Evolutionary conservation across 2,888 invertebrate genomes (phyloP).

Genomic region (Conistra vaccinii): DNA sequence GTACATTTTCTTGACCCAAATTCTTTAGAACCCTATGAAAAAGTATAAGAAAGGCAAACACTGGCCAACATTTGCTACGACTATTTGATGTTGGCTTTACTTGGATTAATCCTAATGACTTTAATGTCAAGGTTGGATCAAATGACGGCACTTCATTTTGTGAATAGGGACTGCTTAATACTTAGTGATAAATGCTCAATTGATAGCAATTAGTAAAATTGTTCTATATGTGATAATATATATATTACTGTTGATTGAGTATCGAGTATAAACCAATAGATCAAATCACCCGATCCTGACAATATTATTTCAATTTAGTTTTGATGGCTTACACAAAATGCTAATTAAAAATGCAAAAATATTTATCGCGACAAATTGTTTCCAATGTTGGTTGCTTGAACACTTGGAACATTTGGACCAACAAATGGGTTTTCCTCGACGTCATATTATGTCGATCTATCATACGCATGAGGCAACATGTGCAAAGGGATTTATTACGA

Average conservation of each 20-base stretch:
- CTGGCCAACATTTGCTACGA: constrained; percentile 19
- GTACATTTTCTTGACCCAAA: constrained; percentile 47
- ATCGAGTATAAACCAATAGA: not conserved
- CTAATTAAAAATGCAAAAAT: constrained; percentile 1
- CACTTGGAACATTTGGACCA: constrained; percentile 30
- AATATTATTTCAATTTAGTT: not conserved
- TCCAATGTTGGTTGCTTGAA: constrained; percentile 14
- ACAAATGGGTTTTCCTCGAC: constrained; percentile 33
- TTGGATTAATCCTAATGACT: constrained; percentile 19
- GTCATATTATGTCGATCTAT: constrained; percentile 73
- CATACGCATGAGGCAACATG: constrained; percentile 65
- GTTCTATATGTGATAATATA: not conserved
- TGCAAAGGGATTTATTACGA: constrained; percentile 71
- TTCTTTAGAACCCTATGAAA: constrained; percentile 38
- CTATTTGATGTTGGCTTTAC: constrained; percentile 29
- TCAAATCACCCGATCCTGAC: not conserved
- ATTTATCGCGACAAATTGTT: not conserved
- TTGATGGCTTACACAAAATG: not conserved
- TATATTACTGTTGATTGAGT: not conserved
- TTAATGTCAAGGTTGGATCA: constrained; percentile 6
- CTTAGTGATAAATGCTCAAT: constrained; percentile 2
- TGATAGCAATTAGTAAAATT: not conserved
- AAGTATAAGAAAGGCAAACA: constrained; percentile 26
- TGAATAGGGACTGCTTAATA: not conserved
- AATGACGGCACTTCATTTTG: constrained; percentile 21